Evolutionary conservation across 1,140 invertebrate genomes (phyloP).

Genomic region (Drosophila dunni): DNA sequence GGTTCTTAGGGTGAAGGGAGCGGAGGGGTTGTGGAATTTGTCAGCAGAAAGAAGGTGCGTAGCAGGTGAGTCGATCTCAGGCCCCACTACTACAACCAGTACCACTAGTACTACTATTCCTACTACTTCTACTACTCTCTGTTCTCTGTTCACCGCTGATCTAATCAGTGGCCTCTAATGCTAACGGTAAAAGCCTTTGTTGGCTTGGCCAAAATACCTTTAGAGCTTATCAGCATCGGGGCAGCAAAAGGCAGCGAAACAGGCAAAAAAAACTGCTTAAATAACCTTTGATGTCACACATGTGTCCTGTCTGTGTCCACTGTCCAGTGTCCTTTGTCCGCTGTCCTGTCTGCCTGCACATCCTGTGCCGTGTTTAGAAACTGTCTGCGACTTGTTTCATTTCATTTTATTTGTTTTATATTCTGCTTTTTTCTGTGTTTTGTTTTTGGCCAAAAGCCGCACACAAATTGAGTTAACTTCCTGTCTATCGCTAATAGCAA

Average conservation of each 20-base stretch:
- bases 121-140: not conserved
- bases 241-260: conserved; percentile 3
- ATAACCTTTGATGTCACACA: conserved; percentile 67
- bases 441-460: conserved; percentile 61
- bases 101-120: too few relatives aligned
- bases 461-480: conserved; percentile 84
- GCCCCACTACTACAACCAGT: too few relatives aligned
- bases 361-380: conserved; percentile 71
- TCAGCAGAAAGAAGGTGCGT: too few relatives aligned
- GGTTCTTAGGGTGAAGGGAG: too few relatives aligned
- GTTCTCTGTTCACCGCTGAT: conserved; percentile 49
- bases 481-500: conserved; percentile 83
- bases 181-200: conserved; percentile 66
- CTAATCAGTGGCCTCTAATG: conserved; percentile 69
- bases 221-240: conserved; percentile 8
- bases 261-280: conserved; percentile 7
- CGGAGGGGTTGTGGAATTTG: too few relatives aligned
- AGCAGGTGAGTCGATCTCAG: too few relatives aligned
- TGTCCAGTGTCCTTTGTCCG: conserved; percentile 9
- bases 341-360: conserved; percentile 42
- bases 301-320: conserved; percentile 41
- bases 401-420: conserved; percentile 21
- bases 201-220: conserved; percentile 12
- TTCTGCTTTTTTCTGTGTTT: not conserved
- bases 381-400: conserved; percentile 44